Base-by-base conservation (phyloP, 2,797 vertebrate species). In the Ctenosaura bakeri region DNA sequence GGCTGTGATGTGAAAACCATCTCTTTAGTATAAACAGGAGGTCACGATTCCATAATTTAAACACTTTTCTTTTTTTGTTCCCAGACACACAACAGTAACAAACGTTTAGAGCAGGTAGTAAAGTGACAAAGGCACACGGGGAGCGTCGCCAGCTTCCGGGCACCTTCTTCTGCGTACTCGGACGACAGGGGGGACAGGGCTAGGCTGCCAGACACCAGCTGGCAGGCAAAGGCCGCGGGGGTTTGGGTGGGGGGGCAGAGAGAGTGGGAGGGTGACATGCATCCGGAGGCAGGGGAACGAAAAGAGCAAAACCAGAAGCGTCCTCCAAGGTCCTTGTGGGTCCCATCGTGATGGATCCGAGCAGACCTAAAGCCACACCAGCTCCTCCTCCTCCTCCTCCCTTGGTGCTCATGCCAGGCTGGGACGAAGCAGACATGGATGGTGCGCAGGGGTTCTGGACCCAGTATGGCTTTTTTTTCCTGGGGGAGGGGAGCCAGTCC, bases 1-100 rank as follows among this genome's bases (percentile, higher is more conserved):
- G 87, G 74, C 79, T 62, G 88, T 35, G 76, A 14, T 86, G 79
- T 94, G 94, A 94, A 95, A 96, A 96, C 85, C 24, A 90, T 90
- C 88, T 83, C 89, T 96, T 96, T 96, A 97, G 96, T 96, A 96
- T 96, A 96, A 96, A 96, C 96, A 96, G 92, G 84, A 93, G 93
- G 90, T 89, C 76, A 90, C 66, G 50, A 86, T 90, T 93, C 95
- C 94, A 95, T 96, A 96, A 96, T 88, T 95, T 96, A 96, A 83
- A 96, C 95, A 96, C 93, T 93, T 88, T 93, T 94, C 83, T 20
- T 42, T 10, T 46, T 26, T 46, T 26, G 42, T 26, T 42, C 74
- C 20, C 42, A 12, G 71, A 87, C 81, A 92, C 94, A 93, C 93
- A 91, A 95, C 94, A 91, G 89, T 90, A 89, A 94, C 86, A 89